Evolutionary conservation across 2,113 vertebrate genomes (phyloP), one percentile per base, ranked within the genome.

Genomic region (Rhegmatorhina hoffmannsi): DNA sequence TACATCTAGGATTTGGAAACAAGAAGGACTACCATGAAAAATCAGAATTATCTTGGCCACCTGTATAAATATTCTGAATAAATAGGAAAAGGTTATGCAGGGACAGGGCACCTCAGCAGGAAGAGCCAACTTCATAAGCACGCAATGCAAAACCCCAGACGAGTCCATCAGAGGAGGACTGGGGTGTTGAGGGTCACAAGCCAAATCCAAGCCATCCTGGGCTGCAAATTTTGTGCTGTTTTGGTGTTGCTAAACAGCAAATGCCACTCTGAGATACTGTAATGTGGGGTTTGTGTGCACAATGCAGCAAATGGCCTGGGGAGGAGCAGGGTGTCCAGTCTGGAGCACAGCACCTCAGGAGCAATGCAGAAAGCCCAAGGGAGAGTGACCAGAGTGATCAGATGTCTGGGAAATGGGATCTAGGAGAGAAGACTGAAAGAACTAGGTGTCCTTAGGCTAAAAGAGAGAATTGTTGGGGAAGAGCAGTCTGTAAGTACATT

Each of bases 281-380:
- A 1, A 11, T 4, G 19, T 16, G 81, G 4, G 7, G 33, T 73
- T 87, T 46, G 36, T 10, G 21, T 40, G 8, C 10, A 3, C 7
- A 33, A 17, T 49, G 67, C 25, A 53, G 46, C 46, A 33, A 38
- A 76, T 25, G 55, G 18, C 34, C 18, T 59, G 38, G 55, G 34
- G 33, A 18, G 7, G 18, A 59, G 17, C 0, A 0, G 38, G 10
- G 17, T 64, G 44, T 52, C 40, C 33, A 31, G 12, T 47, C 33
- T 50, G 44, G 68, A 81, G 77, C 8, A 46, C 11, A 59, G 0
- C 23, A 10, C 21, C 60, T 80, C 33, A 50, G 68, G 14, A 80
- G 10, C 28, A 68, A 29, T 26, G 76, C 17, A 40, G 80, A 17
- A 76, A 67, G 38, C 17, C 38, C 4, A 5, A 63, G 44, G 43